Evolutionary conservation across 2,113 vertebrate genomes (phyloP).

Genomic region (Monopterus albus): DNA sequence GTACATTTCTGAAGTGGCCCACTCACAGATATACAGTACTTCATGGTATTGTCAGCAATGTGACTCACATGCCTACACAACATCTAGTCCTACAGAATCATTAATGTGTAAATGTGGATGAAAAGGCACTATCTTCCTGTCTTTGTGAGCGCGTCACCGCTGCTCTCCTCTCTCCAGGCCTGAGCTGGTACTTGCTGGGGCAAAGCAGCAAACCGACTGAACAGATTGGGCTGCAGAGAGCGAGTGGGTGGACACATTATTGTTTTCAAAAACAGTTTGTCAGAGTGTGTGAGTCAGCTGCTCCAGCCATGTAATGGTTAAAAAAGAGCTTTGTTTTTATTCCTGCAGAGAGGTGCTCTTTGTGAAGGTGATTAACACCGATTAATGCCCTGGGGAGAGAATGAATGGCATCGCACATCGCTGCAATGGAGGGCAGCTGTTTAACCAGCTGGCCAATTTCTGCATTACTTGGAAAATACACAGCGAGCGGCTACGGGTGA

Average conservation of each 20-base stretch:
- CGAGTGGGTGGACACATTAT: conserved; percentile 47
- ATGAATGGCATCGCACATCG: conserved; percentile 3
- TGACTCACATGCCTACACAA: conserved; percentile 56
- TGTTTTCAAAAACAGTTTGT: conserved; percentile 40
- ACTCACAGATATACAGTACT: conserved; percentile 8
- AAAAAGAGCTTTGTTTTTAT: conserved; percentile 19
- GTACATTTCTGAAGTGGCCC: conserved; percentile 3
- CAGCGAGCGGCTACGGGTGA: too few relatives aligned
- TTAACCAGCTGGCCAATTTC: conserved; percentile 12
- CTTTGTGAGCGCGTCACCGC: conserved; percentile 4
- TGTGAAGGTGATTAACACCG: conserved; percentile 22
- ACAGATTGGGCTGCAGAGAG: not conserved
- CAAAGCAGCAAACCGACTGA: not conserved
- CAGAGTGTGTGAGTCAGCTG: conserved; percentile 41
- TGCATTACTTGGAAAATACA: not conserved
- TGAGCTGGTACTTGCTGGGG: not conserved
- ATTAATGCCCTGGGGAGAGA: conserved; percentile 10
- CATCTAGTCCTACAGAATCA: not conserved
- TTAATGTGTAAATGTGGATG: conserved; percentile 6
- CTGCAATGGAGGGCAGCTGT: conserved; percentile 5
- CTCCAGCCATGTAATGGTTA: conserved; percentile 25
- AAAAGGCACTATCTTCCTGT: conserved; percentile 1
- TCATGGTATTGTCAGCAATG: not conserved
- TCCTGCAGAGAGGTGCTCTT: not conserved
- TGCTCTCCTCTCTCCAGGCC: not conserved